Evolutionary conservation across 2,797 vertebrate species (phyloP), one percentile per base, ranked within the genome.

Genomic region (Anisognathus igniventris): DNA sequence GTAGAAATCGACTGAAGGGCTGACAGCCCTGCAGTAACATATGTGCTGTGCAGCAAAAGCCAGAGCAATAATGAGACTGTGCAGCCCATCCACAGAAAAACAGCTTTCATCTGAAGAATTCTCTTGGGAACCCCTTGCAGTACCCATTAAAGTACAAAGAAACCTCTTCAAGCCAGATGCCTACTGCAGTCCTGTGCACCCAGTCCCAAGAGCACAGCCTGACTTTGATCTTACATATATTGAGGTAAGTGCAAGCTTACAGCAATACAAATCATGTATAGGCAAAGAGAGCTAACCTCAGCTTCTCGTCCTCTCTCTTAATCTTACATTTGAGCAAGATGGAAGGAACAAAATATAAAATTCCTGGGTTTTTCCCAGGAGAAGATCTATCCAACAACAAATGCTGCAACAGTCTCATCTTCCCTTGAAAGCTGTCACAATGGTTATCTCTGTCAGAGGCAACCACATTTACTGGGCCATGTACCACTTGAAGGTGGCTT

Each of bases 1-100:
- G 86, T 67, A 94, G 90, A 94, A 96, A 93, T 60, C n/a, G 77
- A 84, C 79, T 39, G 85, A 80, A 95, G 85, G 68, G 77, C 93
- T 96, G 92, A 94, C 90, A 95, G 50, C 81, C 81, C 78, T 9
- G 7, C 78, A 86, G 91, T 87, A 93, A 94, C 90, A 77, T 82
- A 93, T 89, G 86, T 64, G 88, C 88, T 84, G 50, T 75, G 75
- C 90, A 87, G 93, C 91, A 96, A 94, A 96, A 93, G 81, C 71
- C 90, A 92, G 80, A 92, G 86, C 76, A 90, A 73, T 92, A 93
- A 93, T 57, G 88, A 85, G 89, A 51, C 47, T 40, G 3, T 51
- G 72, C 72, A 85, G 51, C 31, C 71, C 2, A 2, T 62, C 44
- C 50, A 37, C 9, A 67, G 76, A 47, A 90, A 82, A 94, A 28